Conservation (phyloP, 2,797 vertebrate genomes). For the Urocyon cinereoargenteus region DNA sequence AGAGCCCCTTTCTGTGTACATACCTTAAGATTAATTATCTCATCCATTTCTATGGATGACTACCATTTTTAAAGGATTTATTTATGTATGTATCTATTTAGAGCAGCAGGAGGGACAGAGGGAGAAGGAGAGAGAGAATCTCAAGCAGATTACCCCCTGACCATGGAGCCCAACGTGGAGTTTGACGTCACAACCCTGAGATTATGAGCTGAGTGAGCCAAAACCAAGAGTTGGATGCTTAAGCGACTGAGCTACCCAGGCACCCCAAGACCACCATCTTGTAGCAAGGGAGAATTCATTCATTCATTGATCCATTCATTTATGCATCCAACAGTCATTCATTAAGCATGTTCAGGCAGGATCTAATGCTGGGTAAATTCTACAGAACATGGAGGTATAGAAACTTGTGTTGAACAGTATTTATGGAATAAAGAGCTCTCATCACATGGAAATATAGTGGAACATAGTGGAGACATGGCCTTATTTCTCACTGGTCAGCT, state of each 20-base stretch:
- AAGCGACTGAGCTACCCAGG: neutral
- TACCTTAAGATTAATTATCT: neutral
- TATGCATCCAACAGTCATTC: neutral
- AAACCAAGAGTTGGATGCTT: neutral
- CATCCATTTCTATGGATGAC: neutral
- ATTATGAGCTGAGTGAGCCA: neutral
- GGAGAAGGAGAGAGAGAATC: neutral
- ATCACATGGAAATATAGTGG: neutral
- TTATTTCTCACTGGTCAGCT: neutral
- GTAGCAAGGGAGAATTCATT: neutral
- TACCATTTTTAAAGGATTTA: neutral
- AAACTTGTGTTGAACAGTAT: neutral
- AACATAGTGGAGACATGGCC: neutral
- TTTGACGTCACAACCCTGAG: neutral
- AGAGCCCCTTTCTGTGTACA: neutral
- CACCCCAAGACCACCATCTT: neutral
- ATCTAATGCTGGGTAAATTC: constrained; percentile 23
- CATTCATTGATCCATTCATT: neutral
- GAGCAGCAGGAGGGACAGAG: neutral
- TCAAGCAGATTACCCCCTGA: neutral
- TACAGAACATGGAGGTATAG: neutral
- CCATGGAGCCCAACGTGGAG: neutral
- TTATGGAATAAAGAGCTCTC: neutral
- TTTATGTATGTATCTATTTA: neutral
- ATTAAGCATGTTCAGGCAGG: neutral